Conservation (phyloP, 1,140 invertebrate species). For the Aphidius gifuensis region DNA sequence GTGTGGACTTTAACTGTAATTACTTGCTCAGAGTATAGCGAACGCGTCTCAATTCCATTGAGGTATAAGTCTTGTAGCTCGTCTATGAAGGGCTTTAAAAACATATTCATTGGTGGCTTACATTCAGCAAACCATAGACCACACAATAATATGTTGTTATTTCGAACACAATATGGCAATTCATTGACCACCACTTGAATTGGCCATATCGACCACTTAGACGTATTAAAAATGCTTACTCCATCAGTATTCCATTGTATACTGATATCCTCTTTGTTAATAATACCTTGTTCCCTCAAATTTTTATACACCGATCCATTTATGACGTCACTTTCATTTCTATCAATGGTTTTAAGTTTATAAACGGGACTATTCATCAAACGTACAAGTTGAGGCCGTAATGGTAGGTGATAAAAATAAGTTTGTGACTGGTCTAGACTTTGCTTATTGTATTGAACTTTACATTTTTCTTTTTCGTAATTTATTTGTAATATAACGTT, state of each 20-base stretch:
- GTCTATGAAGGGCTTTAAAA: slow-evolving; percentile 15
- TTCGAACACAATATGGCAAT: slow-evolving; percentile 5
- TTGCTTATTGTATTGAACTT: no score
- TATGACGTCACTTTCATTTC: no score
- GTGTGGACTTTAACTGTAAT: background rate
- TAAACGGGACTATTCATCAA: no score
- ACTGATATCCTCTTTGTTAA: slow-evolving; percentile 16
- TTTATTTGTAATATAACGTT: no score
- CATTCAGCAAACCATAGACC: slow-evolving; percentile 11
- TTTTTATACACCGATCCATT: no score
- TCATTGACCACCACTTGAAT: slow-evolving; percentile 15
- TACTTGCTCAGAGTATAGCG: no score
- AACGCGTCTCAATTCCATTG: background rate
- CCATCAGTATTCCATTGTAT: slow-evolving; percentile 31
- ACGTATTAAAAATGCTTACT: slow-evolving; percentile 26
- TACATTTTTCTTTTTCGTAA: no score
- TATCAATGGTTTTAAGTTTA: no score
- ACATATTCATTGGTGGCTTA: slow-evolving; percentile 13
- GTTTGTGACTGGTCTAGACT: no score
- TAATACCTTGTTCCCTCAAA: no score
- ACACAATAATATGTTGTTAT: slow-evolving; percentile 15
- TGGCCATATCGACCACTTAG: slow-evolving; percentile 17
- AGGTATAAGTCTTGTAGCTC: slow-evolving; percentile 5
- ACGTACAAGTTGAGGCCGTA: no score
- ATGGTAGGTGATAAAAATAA: no score